Evolutionary conservation across 2,888 invertebrate genomes (phyloP).

Genomic region (Marasmarcha lunaedactyla): DNA sequence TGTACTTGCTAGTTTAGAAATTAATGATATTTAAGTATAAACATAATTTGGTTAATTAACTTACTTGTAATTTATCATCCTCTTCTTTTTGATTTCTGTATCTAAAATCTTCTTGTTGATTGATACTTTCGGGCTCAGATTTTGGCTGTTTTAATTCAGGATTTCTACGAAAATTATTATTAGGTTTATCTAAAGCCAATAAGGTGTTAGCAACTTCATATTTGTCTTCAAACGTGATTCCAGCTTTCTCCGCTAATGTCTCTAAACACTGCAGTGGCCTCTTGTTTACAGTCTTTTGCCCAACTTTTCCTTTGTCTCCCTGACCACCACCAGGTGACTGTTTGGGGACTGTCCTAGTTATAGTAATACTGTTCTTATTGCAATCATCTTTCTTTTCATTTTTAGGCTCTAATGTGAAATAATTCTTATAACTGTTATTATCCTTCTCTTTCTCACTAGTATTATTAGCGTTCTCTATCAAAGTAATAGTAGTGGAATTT

Average conservation of each 20-base stretch:
- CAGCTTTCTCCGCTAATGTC: conserved; percentile 79
- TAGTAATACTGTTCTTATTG: conserved; percentile 64
- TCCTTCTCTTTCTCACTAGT: conserved; percentile 55
- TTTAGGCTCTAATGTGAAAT: conserved; percentile 54
- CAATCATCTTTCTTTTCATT: conserved; percentile 57
- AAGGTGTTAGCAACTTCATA: conserved; percentile 77
- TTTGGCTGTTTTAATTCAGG: conserved; percentile 49
- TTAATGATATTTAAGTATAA: no score
- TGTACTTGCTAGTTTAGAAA: not conserved
- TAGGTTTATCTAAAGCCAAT: conserved; percentile 74
- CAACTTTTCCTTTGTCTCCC: conserved; percentile 38
- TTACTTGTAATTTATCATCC: conserved; percentile 57
- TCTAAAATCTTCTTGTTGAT: conserved; percentile 44
- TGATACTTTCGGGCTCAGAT: conserved; percentile 42
- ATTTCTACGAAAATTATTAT: conserved; percentile 53
- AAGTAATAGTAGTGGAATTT: conserved; percentile 57
- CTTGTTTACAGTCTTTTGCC: conserved; percentile 39
- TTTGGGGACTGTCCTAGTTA: conserved; percentile 51
- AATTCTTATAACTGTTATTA: conserved; percentile 46
- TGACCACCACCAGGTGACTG: conserved; percentile 37
- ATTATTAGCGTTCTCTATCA: conserved; percentile 45
- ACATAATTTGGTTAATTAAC: no score
- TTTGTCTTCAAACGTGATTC: conserved; percentile 80
- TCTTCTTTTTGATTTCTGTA: conserved; percentile 57
- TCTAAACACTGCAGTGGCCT: conserved; percentile 75